phyloP scores from a whole-genome alignment of 2,797 vertebrate genomes.

The Cheirogaleus major region DNA sequence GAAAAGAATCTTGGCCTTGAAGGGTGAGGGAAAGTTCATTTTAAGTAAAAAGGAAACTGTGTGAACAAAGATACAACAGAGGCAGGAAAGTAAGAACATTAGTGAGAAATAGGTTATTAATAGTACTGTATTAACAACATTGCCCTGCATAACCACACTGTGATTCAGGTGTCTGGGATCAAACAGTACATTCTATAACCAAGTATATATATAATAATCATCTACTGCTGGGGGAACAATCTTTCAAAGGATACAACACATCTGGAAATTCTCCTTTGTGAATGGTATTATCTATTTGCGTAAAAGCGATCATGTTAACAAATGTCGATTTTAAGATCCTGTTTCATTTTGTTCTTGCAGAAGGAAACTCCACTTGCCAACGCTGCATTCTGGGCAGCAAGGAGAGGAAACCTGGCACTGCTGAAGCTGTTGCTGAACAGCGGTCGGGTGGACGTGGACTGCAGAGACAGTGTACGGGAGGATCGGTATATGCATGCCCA shows the following conservation, averaged over 20 bases:
- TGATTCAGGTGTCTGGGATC: not conserved
- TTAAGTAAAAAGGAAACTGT: slow-evolving; percentile 55
- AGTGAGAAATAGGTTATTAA: not conserved
- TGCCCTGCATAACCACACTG: not conserved
- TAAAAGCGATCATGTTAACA: accelerated
- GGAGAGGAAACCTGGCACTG: slow-evolving; percentile 95
- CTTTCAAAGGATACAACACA: not conserved
- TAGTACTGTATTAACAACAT: not conserved
- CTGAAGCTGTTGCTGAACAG: slow-evolving; percentile 97
- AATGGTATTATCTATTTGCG: not conserved
- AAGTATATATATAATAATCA: not conserved
- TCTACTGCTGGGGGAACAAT: not conserved
- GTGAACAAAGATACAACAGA: slow-evolving; percentile 42
- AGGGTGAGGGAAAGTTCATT: not conserved
- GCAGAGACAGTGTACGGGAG: slow-evolving; percentile 95
- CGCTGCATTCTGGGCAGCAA: slow-evolving; percentile 97
- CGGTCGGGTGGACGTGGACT: slow-evolving; percentile 96
- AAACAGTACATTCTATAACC: not conserved
- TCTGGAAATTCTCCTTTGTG: not conserved
- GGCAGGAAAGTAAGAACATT: not conserved
- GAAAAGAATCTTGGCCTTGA: not conserved
- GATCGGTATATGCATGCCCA: slow-evolving; percentile 78
- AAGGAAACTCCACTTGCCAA: slow-evolving; percentile 98
- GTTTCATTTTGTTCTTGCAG: slow-evolving; percentile 84
- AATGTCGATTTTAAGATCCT: not conserved